Base-by-base conservation (phyloP, 2,797 vertebrate species). In the Rachycentron canadum region DNA sequence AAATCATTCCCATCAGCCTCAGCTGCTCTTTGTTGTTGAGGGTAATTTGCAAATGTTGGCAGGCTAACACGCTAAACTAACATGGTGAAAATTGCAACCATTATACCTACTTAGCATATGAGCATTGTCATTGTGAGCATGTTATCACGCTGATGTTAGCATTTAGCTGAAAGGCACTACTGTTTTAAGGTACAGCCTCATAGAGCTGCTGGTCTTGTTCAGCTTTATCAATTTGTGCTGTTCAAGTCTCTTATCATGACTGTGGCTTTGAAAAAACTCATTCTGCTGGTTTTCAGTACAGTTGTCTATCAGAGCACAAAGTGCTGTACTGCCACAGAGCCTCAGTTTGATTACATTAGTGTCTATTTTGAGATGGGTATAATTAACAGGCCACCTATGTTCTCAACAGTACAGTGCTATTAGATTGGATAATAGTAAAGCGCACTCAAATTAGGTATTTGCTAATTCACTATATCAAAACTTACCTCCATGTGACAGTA, bases 321-420 rank as follows among this genome's bases (percentile, higher is more conserved):
- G 59, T 40, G 14, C 34, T 41, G 67, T 21, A 62, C 60, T 63
- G 28, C 63, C n/a, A 34, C 61, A 59, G 30, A 55, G 55, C 52
- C 45, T 52, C 62, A 40, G 21, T 73, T 82, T 65, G 53, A 82
- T 83, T 71, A 83, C 56, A 64, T 75, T 26, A 50, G 26, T 28
- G 32, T 73, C 69, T 83, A 87, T 86, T 77, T 76, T 60, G 1
- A 78, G 73, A 68, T 16, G 14, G 26, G 23, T 73, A 53, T 61
- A 86, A 89, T 85, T 73, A 84, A 78, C 61, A 59, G 55, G 50
- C 43, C n/a, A 12, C 56, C 26, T 26, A 40, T 0, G 1, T 62
- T 71, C 56, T 69, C 16, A 68, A 57, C n/a, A 56, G 43, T 19
- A 52, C 17, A 26, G 53, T 14, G 38, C 23, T 56, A 47, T 70